Evolutionary conservation across 2,113 vertebrate genomes (phyloP).

Genomic region (Psittacus erithacus): DNA sequence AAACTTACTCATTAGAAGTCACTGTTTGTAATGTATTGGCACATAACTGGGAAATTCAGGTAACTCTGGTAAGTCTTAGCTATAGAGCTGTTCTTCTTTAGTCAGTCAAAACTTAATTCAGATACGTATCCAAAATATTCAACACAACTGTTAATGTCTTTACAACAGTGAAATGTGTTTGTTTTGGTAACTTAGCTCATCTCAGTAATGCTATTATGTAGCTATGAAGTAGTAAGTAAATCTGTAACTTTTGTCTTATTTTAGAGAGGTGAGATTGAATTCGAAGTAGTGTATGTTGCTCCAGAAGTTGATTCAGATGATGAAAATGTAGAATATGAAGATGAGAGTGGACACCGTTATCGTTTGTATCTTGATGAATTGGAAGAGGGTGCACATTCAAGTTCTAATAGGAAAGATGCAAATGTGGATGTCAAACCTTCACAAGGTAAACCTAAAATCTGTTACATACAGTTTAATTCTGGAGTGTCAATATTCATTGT

Average conservation of each 20-base stretch:
- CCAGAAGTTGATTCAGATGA: slow-evolving; percentile 98
- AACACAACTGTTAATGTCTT: neutral
- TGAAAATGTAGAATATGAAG: slow-evolving; percentile 98
- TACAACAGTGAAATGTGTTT: neutral
- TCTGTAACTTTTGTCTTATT: neutral
- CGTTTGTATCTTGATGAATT: slow-evolving; percentile 95
- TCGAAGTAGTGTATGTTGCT: slow-evolving; percentile 98
- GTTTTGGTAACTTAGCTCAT: neutral
- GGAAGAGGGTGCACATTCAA: slow-evolving; percentile 80
- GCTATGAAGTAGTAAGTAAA: neutral
- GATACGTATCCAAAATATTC: neutral
- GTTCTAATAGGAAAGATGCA: slow-evolving; percentile 72
- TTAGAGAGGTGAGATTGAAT: slow-evolving; percentile 96
- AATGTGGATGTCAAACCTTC: slow-evolving; percentile 75
- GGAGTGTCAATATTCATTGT: neutral
- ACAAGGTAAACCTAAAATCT: slow-evolving; percentile 72
- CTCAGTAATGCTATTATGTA: neutral
- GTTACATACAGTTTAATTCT: neutral
- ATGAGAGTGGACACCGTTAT: slow-evolving; percentile 95
- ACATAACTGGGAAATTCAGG: neutral
- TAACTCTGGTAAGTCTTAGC: neutral
- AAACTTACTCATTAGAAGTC: neutral
- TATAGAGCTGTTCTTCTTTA: neutral
- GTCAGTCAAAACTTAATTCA: neutral
- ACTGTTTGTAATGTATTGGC: neutral